Evolutionary conservation across 1,140 invertebrate species (phyloP).

Genomic region (Zeugodacus cucurbitae): DNA sequence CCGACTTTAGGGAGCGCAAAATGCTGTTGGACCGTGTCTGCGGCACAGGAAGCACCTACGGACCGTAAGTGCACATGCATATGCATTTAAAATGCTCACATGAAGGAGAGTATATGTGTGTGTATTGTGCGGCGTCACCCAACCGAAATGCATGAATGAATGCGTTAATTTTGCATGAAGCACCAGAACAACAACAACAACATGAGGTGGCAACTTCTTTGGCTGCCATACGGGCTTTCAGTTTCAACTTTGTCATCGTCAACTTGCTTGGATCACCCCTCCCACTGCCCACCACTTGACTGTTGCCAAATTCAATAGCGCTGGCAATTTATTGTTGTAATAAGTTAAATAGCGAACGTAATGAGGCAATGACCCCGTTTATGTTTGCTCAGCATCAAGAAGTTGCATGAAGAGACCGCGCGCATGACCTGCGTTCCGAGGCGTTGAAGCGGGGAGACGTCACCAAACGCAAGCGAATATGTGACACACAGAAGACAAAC

Average conservation of each 20-base stretch:
- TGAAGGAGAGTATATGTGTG: background rate
- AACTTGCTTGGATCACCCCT: background rate
- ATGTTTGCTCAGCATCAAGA: conserved; percentile 1
- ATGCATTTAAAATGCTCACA: background rate
- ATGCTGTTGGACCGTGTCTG: background rate
- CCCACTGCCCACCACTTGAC: background rate
- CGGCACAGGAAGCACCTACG: background rate
- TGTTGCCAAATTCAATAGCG: conserved; percentile 27
- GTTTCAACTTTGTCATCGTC: background rate
- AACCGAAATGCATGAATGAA: conserved; percentile 32
- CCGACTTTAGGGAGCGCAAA: background rate
- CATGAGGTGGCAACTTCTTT: background rate
- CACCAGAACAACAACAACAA: background rate
- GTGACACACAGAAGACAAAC: background rate
- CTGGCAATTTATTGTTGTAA: conserved; percentile 25
- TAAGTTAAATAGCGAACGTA: conserved; percentile 15
- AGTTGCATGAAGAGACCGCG: background rate
- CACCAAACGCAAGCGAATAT: background rate
- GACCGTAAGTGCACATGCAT: background rate
- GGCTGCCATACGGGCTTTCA: background rate
- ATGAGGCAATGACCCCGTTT: conserved; percentile 37
- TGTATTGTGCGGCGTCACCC: background rate
- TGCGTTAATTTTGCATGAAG: conserved; percentile 37
- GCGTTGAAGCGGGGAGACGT: background rate
- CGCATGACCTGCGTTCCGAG: background rate